These are phyloP conservation scores for Chinchilla lanigera DNA, from an alignment of 2,113 vertebrate species.

Conservation along the genomic window DNA sequence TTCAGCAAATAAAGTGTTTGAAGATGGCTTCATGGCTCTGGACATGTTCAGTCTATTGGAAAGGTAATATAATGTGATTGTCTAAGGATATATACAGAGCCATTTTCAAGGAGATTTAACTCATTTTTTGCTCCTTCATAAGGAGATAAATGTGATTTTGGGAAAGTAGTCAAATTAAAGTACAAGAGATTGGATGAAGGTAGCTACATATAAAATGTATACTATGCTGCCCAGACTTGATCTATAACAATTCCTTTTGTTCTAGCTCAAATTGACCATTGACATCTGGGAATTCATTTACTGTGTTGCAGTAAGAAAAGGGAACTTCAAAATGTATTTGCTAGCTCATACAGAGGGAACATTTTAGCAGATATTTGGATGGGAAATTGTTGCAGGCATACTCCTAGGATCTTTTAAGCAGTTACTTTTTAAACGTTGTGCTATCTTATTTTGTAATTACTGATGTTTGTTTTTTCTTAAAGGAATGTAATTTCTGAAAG, in stretches of 20 bases:
- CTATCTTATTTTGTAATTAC: neutral
- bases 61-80: neutral
- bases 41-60: neutral
- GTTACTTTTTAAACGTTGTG: neutral
- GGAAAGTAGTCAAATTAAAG: constrained; percentile 11
- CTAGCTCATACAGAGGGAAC: neutral
- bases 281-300: neutral
- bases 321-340: neutral
- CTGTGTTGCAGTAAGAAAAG: neutral
- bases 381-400: neutral
- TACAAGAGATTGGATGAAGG: neutral
- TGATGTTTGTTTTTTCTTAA: neutral
- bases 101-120: constrained; percentile 1
- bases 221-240: neutral
- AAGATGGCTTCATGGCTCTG: neutral
- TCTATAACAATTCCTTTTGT: neutral
- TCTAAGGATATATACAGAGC: neutral
- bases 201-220: neutral
- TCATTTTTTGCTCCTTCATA: constrained; percentile 26
- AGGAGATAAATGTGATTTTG: neutral
- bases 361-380: neutral
- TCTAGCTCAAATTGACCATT: neutral
- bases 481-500: constrained; percentile 13
- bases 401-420: neutral
- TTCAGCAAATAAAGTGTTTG: constrained; percentile 8